Conservation (phyloP, 1,140 invertebrate species). For the Pissodes strobi region DNA sequence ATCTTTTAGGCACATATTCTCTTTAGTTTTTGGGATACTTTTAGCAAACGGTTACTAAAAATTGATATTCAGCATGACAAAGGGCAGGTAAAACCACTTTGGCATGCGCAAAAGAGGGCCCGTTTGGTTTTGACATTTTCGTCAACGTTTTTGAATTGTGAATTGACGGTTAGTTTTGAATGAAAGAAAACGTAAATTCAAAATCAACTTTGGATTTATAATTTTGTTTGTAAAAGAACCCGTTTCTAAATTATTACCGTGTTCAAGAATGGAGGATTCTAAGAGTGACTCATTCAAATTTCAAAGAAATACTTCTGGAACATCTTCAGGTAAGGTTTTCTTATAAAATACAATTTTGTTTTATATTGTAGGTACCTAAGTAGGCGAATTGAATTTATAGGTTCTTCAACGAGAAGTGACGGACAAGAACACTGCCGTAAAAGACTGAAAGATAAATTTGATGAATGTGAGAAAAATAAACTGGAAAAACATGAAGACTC, state of each 20-base stretch:
- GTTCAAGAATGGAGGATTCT: not conserved
- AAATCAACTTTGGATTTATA: not conserved
- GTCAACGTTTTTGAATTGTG: not conserved
- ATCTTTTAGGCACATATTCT: no score
- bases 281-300: constrained; percentile 45
- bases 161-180: not conserved
- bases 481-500: constrained; percentile 3
- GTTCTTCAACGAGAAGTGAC: constrained; percentile 35
- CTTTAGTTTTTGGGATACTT: no score
- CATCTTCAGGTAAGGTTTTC: constrained; percentile 26
- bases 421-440: constrained; percentile 36
- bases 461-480: constrained; percentile 14
- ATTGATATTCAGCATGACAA: no score
- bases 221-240: not conserved
- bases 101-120: no score
- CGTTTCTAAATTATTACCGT: not conserved
- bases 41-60: no score
- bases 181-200: not conserved
- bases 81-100: no score
- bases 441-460: constrained; percentile 44
- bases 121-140: constrained; percentile 5
- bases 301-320: constrained; percentile 34
- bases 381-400: no score
- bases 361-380: constrained; percentile 20
- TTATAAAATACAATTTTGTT: not conserved